phyloP scores from a whole-genome alignment of 2,888 invertebrate species.

The Noctua comes region DNA sequence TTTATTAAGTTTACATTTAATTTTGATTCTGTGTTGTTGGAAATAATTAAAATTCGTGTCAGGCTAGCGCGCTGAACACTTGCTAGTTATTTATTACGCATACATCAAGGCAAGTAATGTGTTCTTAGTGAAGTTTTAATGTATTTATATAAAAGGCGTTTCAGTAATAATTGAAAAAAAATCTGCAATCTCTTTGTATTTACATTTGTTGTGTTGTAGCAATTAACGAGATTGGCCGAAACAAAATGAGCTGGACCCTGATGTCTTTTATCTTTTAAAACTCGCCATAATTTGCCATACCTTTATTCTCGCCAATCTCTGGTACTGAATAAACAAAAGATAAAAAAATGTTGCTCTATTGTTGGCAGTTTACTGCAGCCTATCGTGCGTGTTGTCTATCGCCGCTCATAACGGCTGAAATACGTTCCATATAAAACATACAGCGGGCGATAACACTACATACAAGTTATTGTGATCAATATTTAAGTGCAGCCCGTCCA shows the following conservation, averaged over 20 bases:
- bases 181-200: slow-evolving; percentile 7
- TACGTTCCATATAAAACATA: slow-evolving; percentile 22
- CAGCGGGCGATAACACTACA: slow-evolving; percentile 23
- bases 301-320: slow-evolving; percentile 29
- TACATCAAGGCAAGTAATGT: not conserved
- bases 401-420: not conserved
- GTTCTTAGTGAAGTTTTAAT: slow-evolving; percentile 1
- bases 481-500: slow-evolving; percentile 47
- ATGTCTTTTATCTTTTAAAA: slow-evolving; percentile 41
- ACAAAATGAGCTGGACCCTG: slow-evolving; percentile 18
- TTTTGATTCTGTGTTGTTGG: slow-evolving; percentile 43
- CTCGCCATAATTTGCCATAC: slow-evolving; percentile 34
- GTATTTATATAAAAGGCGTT: not conserved
- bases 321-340: slow-evolving; percentile 15
- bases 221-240: slow-evolving; percentile 27
- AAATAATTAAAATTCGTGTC: slow-evolving; percentile 37
- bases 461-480: slow-evolving; percentile 53
- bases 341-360: slow-evolving; percentile 9
- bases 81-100: not conserved
- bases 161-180: slow-evolving; percentile 1
- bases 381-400: slow-evolving; percentile 7
- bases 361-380: slow-evolving; percentile 9
- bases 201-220: slow-evolving; percentile 7
- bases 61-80: not conserved
- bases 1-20: slow-evolving; percentile 59